Conservation (phyloP, 1,140 invertebrate genomes). For the Chrysopa pallens region DNA sequence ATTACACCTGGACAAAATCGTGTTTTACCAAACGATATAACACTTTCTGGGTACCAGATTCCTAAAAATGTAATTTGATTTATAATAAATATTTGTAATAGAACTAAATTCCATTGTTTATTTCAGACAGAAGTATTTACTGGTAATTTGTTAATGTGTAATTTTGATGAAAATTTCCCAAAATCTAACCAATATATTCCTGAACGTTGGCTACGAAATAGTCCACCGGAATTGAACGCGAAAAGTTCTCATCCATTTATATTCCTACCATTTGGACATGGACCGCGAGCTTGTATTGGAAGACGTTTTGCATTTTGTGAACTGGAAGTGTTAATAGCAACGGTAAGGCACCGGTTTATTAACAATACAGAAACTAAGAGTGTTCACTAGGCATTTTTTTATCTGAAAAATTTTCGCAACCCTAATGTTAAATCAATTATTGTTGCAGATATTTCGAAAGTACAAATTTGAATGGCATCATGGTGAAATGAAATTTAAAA, state of each 20-base stretch:
- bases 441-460: neutral
- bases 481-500: neutral
- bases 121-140: conserved; percentile 10
- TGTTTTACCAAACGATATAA: conserved; percentile 28
- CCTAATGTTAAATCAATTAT: neutral
- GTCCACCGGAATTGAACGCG: conserved; percentile 7
- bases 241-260: conserved; percentile 14
- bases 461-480: conserved; percentile 2
- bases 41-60: conserved; percentile 33
- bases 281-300: conserved; percentile 26
- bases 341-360: too few relatives aligned
- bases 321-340: conserved; percentile 39
- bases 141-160: conserved; percentile 4
- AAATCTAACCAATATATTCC: conserved; percentile 13
- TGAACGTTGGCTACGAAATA: conserved; percentile 13
- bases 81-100: neutral
- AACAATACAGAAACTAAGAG: conserved; percentile 1
- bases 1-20: conserved; percentile 30
- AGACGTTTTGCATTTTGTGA: conserved; percentile 54
- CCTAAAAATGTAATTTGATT: conserved; percentile 28
- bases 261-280: conserved; percentile 16
- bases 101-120: neutral
- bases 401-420: neutral
- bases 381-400: neutral
- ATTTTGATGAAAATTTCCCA: conserved; percentile 9